A percentile compares a stretch with the other conserved stretches of the same genome.
These are phyloP conservation scores for Anastrepha ludens DNA, from an alignment of 1,140 invertebrate species.

Conservation along the genomic window DNA sequence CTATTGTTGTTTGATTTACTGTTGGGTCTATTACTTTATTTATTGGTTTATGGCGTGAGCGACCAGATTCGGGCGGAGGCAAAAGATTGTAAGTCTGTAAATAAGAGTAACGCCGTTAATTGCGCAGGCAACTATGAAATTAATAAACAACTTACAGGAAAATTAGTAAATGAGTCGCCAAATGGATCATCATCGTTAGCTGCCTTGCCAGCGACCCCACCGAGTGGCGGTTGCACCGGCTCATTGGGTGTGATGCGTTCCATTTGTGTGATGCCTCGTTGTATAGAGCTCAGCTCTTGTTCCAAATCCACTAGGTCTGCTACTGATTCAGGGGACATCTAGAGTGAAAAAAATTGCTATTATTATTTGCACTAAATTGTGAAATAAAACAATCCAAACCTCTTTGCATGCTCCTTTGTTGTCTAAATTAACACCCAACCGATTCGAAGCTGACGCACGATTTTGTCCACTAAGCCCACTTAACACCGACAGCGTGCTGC, in stretches of 20 bases:
- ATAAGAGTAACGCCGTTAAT: background rate
- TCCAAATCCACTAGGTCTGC: slow-evolving; percentile 95
- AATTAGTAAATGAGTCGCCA: slow-evolving; percentile 86
- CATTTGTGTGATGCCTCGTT: slow-evolving; percentile 91
- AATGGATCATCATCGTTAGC: slow-evolving; percentile 82
- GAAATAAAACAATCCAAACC: slow-evolving; percentile 57
- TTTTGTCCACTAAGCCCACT: slow-evolving; percentile 59
- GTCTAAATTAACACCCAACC: slow-evolving; percentile 68
- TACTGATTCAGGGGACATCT: slow-evolving; percentile 76
- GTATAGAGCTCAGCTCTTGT: slow-evolving; percentile 91
- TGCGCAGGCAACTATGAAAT: background rate
- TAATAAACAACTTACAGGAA: slow-evolving; percentile 75
- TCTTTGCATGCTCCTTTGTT: slow-evolving; percentile 66
- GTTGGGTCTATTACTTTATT: slow-evolving; percentile 59
- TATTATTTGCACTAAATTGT: background rate
- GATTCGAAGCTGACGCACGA: slow-evolving; percentile 60
- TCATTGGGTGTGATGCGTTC: slow-evolving; percentile 88
- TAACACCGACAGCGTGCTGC: slow-evolving; percentile 61
- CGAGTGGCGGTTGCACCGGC: slow-evolving; percentile 72
- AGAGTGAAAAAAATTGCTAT: background rate
- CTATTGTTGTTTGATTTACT: slow-evolving; percentile 13
- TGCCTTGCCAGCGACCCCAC: slow-evolving; percentile 66
- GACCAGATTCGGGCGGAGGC: slow-evolving; percentile 77
- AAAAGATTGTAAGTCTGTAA: slow-evolving; percentile 76
- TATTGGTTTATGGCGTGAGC: slow-evolving; percentile 67